Evolutionary conservation across 2,113 vertebrate species (phyloP), one percentile per base, ranked within the genome.

Genomic region (Glaucidium brasilianum): DNA sequence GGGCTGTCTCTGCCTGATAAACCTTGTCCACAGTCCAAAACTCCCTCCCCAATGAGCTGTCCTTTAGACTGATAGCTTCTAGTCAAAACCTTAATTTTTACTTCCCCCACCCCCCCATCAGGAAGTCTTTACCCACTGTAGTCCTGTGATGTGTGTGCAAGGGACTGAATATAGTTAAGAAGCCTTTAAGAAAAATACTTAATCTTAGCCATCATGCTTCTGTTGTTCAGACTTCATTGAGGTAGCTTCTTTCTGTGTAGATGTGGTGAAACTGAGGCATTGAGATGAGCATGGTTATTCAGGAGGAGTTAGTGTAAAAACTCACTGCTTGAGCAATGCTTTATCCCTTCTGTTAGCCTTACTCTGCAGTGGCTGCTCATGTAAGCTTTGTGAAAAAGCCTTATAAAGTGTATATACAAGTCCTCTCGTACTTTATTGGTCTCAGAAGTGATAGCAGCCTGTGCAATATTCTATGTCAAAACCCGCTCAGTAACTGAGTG

Each of bases 381-480:
- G 7, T 27, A 25, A 59, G 6, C 86, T 77, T 50, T 34, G 34
- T 30, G 52, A 26, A 62, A 67, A 85, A 35, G 25, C 72, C 53
- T 41, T 37, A 3, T 16, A 9, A 30, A 85, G 21, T 4, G 7
- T 21, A 0, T 5, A 1, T 64, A 17, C 1, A 69, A 47, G 59
- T 30, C 56, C 4, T 18, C 13, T 30, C 76, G 62, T 19, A 17
- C 19, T 50, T 76, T 39, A 39, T 45, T 10, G 6, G 30, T 26
- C 7, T 5, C 13, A 2, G 49, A 39, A 20, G n/a, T 75, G 17
- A 20, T 11, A 76, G 49, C 49, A 79, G 93, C 26, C 22, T 76
- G 45, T 21, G 53, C 60, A 9, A 2, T 55, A 13, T 17, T 0
- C 0, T 15, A 7, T 82, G 69, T 64, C 52, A 12, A 25, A 88